phyloP scores from a whole-genome alignment of 2,888 invertebrate species.

The Choristoneura rosaceana region DNA sequence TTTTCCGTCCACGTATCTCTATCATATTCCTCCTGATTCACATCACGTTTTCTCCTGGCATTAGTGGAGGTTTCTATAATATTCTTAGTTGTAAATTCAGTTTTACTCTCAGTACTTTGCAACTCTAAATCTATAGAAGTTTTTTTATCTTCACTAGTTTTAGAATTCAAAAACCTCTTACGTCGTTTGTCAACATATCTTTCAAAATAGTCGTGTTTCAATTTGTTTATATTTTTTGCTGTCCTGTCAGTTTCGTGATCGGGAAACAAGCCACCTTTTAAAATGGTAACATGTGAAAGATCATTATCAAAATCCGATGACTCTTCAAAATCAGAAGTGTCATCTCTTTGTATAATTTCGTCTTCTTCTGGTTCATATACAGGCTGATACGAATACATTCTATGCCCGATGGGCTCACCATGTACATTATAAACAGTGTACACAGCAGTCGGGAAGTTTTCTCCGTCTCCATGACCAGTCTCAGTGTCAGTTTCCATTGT shows the following conservation, averaged over 20 bases:
- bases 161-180: conserved; percentile 69
- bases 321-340: conserved; percentile 55
- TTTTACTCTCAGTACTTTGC: conserved; percentile 58
- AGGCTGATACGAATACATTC: conserved; percentile 79
- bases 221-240: conserved; percentile 67
- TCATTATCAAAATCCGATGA: conserved; percentile 69
- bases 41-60: conserved; percentile 64
- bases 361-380: conserved; percentile 78
- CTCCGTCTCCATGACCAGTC: conserved; percentile 54
- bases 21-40: conserved; percentile 62
- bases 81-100: conserved; percentile 55
- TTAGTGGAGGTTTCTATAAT: conserved; percentile 50
- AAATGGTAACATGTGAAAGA: conserved; percentile 68
- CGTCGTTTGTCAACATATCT: conserved; percentile 75
- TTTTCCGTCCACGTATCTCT: conserved; percentile 61
- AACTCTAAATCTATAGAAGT: conserved; percentile 64
- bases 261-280: conserved; percentile 76
- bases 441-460: conserved; percentile 75
- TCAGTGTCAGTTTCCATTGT: conserved; percentile 62
- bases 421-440: conserved; percentile 80
- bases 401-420: conserved; percentile 81
- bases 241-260: conserved; percentile 60
- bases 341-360: conserved; percentile 58
- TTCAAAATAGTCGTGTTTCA: conserved; percentile 80
- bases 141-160: conserved; percentile 59